Evolutionary conservation across 1,140 invertebrate genomes (phyloP).

Genomic region (Caenorhabditis remanei): DNA sequence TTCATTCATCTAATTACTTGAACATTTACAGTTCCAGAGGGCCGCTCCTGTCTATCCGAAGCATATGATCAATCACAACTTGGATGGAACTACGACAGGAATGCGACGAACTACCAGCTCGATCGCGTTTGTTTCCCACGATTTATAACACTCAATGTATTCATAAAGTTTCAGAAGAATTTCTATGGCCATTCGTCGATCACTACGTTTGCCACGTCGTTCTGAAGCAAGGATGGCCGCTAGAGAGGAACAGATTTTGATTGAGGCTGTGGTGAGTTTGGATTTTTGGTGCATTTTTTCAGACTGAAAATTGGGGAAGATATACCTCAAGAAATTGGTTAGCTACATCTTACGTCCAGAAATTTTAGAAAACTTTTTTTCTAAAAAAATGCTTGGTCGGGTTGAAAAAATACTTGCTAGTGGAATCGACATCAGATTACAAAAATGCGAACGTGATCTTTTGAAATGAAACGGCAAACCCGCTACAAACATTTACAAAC

Average conservation of each 20-base stretch:
- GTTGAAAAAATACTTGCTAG: too few species aligned
- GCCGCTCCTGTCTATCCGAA: constrained; percentile 20
- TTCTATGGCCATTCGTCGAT: constrained; percentile 38
- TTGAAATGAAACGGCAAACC: neutral
- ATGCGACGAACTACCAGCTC: constrained; percentile 29
- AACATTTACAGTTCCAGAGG: neutral
- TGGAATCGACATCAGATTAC: neutral
- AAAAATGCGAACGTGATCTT: neutral
- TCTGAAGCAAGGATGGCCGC: constrained; percentile 11
- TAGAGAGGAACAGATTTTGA: neutral
- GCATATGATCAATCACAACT: constrained; percentile 45
- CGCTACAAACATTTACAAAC: neutral
- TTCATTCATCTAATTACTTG: neutral
- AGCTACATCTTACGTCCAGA: too few species aligned
- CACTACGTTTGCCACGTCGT: constrained; percentile 13
- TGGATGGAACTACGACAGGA: constrained; percentile 22
- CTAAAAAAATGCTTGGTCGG: too few species aligned
- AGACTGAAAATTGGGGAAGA: too few species aligned
- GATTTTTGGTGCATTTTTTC: neutral
- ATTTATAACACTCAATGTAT: neutral
- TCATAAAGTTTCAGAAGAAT: constrained; percentile 20
- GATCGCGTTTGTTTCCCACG: neutral
- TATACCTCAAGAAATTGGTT: too few species aligned
- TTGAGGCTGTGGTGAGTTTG: neutral
- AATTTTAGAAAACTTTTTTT: too few species aligned